phyloP scores from a whole-genome alignment of 2,113 vertebrate genomes.

The Colaptes auratus region DNA sequence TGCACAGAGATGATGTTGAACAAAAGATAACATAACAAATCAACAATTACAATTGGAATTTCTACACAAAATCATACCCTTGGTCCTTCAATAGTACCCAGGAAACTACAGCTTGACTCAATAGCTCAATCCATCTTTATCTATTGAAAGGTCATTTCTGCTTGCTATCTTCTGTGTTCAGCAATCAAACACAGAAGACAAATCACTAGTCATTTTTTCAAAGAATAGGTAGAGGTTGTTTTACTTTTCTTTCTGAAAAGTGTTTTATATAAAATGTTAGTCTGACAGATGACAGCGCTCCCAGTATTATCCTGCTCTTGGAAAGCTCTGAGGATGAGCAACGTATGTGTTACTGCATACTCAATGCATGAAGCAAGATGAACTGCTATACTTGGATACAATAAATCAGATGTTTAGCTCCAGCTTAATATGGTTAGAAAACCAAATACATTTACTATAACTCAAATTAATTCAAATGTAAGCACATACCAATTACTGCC shows the following conservation, averaged over 20 bases:
- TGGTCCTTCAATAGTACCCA: neutral
- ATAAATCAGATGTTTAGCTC: conserved; percentile 58
- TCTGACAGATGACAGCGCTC: neutral
- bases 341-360: neutral
- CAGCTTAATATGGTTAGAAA: conserved; percentile 38
- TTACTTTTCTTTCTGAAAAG: neutral
- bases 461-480: conserved; percentile 61
- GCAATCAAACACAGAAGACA: neutral
- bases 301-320: neutral
- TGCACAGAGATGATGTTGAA: neutral
- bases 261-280: neutral
- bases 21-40: neutral
- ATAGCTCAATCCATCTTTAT: neutral
- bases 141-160: neutral
- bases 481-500: conserved; percentile 59
- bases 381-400: conserved; percentile 30
- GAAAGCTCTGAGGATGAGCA: neutral
- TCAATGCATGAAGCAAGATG: neutral
- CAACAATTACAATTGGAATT: neutral
- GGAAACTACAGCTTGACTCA: neutral
- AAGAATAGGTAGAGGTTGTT: neutral
- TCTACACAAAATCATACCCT: neutral
- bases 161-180: neutral
- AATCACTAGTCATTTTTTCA: neutral
- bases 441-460: conserved; percentile 38